Evolutionary conservation across 2,113 vertebrate genomes (phyloP).

Genomic region (Elaphurus davidianus): DNA sequence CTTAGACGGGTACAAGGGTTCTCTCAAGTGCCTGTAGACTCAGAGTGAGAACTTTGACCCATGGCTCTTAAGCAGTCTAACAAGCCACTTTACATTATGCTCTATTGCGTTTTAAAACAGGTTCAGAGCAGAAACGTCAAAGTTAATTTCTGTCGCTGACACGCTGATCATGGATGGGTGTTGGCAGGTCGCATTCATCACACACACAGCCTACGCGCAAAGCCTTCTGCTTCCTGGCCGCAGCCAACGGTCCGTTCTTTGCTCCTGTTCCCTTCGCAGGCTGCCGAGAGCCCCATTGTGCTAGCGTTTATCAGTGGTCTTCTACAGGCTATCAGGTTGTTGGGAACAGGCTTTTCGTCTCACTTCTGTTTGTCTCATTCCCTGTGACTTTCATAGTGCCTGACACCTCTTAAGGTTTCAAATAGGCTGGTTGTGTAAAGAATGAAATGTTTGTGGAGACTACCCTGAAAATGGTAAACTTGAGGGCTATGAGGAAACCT

Average conservation of each 20-base stretch:
- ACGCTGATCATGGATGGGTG: neutral
- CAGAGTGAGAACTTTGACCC: neutral
- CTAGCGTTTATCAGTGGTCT: neutral
- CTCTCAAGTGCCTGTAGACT: slow-evolving; percentile 13
- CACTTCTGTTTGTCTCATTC: neutral
- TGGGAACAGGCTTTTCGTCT: neutral
- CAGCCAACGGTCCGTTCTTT: accelerated
- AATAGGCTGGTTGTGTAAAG: neutral
- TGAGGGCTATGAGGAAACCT: neutral
- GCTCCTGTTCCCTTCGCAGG: neutral
- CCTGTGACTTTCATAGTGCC: neutral
- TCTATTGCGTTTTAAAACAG: neutral
- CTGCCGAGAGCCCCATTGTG: accelerated
- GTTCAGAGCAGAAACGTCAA: neutral
- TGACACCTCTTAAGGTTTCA: neutral
- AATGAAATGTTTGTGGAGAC: neutral
- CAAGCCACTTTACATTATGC: neutral
- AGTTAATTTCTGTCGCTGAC: neutral
- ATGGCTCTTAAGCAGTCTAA: neutral
- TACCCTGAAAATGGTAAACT: neutral
- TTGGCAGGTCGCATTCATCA: neutral
- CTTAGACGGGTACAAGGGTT: no score
- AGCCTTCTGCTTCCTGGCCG: neutral
- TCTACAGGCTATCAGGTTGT: neutral
- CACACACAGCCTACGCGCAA: neutral